These are phyloP conservation scores for Yoshiicerus persimilis DNA, from an alignment of 1,140 invertebrate species.

Conservation along the genomic window DNA sequence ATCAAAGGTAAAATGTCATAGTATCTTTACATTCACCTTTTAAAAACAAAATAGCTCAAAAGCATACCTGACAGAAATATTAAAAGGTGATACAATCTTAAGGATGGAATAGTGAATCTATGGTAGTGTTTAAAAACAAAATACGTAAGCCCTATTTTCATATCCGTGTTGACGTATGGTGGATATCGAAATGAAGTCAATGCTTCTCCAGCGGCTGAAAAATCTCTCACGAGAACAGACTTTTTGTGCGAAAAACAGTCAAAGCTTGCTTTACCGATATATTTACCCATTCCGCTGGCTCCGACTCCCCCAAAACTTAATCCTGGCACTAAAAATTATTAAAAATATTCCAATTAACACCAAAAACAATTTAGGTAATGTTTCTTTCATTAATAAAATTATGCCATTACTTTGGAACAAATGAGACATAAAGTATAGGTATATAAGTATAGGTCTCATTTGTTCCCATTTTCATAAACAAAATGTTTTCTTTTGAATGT, in stretches of 20 bases:
- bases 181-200: slow-evolving; percentile 37
- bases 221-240: slow-evolving; percentile 12
- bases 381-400: no score
- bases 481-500: no score
- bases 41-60: neutral
- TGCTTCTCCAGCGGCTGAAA: slow-evolving; percentile 12
- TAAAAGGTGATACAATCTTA: slow-evolving; percentile 27
- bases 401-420: no score
- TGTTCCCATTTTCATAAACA: no score
- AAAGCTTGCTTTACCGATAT: slow-evolving; percentile 88
- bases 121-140: slow-evolving; percentile 35
- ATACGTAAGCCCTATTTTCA: slow-evolving; percentile 20
- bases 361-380: no score
- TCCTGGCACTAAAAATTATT: slow-evolving; percentile 60
- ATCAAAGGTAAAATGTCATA: neutral
- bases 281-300: slow-evolving; percentile 82
- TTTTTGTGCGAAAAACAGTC: slow-evolving; percentile 83
- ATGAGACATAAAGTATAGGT: no score
- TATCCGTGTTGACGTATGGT: slow-evolving; percentile 37
- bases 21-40: no score
- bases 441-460: no score
- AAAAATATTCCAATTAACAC: no score
- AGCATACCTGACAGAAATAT: slow-evolving; percentile 31
- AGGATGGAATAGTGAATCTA: slow-evolving; percentile 36
- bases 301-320: slow-evolving; percentile 85